Base-by-base conservation (phyloP, 2,113 vertebrate genomes). In the Mesocricetus auratus region DNA sequence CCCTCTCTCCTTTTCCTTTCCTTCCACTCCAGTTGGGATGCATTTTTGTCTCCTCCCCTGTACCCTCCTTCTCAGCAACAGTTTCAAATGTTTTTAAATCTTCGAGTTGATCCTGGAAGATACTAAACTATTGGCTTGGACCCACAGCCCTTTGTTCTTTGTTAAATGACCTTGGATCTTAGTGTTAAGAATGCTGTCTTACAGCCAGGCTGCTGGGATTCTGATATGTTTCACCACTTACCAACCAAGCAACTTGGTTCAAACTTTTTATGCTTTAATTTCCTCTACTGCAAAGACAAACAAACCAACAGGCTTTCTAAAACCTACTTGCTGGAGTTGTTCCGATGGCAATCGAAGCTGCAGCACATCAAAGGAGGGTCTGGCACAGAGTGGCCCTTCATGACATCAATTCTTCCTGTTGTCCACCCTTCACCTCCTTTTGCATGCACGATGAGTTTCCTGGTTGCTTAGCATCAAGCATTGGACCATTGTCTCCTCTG, bases 11-110 rank as follows among this genome's bases (percentile, higher is more conserved):
- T 64, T 69, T 78, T 62, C 36, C 85, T 79, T 69, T 45, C 71
- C 47, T 17, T 56, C 33, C 16, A 13, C 68, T 74, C 69, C 73
- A 47, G n/a, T 11, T 79, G 68, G 87, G 64, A 74, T 42, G 66
- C 36, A 68, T 93, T 71, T n/a, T 21, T 56, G 16, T 82, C 64
- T 93, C 53, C 2, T 91, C 68, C 62, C 73, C 19, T 9, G 82
- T 47, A 15, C 62, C 5, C 7, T 24, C 39, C 22, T 8, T 31
- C 81, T 64, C 53, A 69, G 75, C 24, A 74, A 82, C 9, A 53
- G 26, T 87, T 86, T 90, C 50, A 50, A 22, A 64, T 64, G 31
- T 47, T 81, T 39, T 96, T 45, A 62, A 79, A 50, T 56, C 31
- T 85, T 93, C 36, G 16, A 58, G 39, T 36, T n/a, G 50, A 24